Evolutionary conservation across 1,140 invertebrate species (phyloP), one percentile per base, ranked within the genome.

Genomic region (Stegodyphus mimosarum): DNA sequence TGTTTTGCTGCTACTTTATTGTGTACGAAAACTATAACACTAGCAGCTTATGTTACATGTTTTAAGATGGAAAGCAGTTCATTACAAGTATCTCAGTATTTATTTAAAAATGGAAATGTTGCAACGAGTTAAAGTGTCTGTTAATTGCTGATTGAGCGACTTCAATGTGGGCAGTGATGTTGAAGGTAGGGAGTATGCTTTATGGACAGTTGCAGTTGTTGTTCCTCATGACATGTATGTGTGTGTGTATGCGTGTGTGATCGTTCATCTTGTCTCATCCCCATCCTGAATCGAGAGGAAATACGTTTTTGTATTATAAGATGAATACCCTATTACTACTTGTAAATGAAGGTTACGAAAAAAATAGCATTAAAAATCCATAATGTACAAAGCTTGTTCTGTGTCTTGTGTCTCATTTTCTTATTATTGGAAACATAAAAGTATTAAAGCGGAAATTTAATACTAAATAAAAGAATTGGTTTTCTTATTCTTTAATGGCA

Each of bases 291-390:
- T 51, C 66, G 79, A 73, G 79, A 66, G 67, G 79, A 81, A 73
- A 81, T 73, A 81, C 60, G 79, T 81, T 81, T 81, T 81, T 81
- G 79, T 81, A 81, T 60, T 64, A 81, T 81, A 81, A 81, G 70
- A 70, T 71, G 69, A 73, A 81, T 73, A 72, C 60, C 79, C 69
- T 72, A 55, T 55, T 17, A 73, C 52, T 73, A 81, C 69, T 81
- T 81, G 79, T 81, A 81, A 81, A 81, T 81, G 79, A 81, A 72
- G 70, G 60, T 73, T 81, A 64, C 53, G 70, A 73, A 55, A 81
- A 73, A 70, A 70, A 81, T 81, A 81, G 79, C 79, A 81, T 81
- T 81, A 81, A 81, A 67, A 81, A 81, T 81, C 70, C 79, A 64
- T 60, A 81, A 81, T 71, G 70, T 81, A 73, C 33, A 6, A 60